A percentile compares a stretch with the other conserved stretches of the same genome.
Conservation (phyloP, 2,888 invertebrate genomes). For the Eulithis testata region DNA sequence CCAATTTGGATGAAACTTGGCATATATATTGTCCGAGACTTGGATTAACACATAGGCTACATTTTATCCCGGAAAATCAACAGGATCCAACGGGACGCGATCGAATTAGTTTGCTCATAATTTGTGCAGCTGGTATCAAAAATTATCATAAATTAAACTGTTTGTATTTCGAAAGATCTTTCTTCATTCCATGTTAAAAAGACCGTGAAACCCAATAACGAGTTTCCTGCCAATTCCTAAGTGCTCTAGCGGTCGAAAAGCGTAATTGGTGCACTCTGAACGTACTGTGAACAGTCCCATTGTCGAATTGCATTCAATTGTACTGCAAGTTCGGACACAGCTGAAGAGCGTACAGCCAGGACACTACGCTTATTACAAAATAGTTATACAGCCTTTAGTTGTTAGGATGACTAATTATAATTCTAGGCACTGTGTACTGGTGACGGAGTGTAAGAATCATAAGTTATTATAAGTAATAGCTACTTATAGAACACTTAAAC, state of each 20-base stretch:
- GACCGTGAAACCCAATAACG: conserved; percentile 9
- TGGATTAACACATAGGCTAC: too few species aligned
- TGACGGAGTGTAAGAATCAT: too few species aligned
- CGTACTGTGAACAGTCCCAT: conserved; percentile 22
- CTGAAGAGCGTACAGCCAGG: conserved; percentile 11
- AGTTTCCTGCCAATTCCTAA: conserved; percentile 21
- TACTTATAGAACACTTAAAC: neutral
- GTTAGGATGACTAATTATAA: too few species aligned
- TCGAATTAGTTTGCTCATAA: too few species aligned
- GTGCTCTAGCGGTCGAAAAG: conserved; percentile 24
- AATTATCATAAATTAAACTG: neutral
- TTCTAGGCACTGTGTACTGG: too few species aligned
- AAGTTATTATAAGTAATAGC: too few species aligned
- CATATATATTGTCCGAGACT: too few species aligned
- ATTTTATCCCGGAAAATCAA: too few species aligned
- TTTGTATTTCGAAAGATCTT: neutral
- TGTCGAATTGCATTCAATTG: conserved; percentile 57
- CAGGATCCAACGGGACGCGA: too few species aligned
- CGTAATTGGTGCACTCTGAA: conserved; percentile 33
- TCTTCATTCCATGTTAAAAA: conserved; percentile 4
- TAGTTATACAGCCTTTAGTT: neutral
- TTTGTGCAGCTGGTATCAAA: neutral
- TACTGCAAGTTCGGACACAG: conserved; percentile 38
- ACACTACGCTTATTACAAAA: neutral
- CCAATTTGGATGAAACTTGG: too few species aligned